Conservation (phyloP, 2,888 invertebrate genomes). For the Flexamia atlantica region DNA sequence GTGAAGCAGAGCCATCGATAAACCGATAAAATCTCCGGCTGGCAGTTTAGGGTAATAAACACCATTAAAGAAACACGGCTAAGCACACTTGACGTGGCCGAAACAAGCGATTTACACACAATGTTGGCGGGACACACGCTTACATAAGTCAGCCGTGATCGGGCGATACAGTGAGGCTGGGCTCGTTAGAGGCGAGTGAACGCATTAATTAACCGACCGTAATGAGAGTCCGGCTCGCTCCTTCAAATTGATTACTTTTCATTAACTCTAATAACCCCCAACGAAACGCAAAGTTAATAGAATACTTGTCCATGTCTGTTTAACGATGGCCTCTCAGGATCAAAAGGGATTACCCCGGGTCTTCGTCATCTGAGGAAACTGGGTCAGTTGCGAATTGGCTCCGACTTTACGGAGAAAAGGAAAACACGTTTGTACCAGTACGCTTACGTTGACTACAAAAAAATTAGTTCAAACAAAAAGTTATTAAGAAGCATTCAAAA, state of each 20-base stretch:
- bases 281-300: constrained; percentile 37
- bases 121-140: constrained; percentile 25
- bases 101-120: constrained; percentile 56
- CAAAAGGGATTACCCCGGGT: not conserved
- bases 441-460: too few species aligned
- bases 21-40: not conserved
- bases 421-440: too few species aligned
- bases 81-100: constrained; percentile 42
- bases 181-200: constrained; percentile 15
- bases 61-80: constrained; percentile 46
- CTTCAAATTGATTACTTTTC: constrained; percentile 54
- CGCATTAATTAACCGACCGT: constrained; percentile 28
- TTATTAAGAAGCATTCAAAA: too few species aligned
- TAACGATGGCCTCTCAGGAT: not conserved
- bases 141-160: constrained; percentile 50
- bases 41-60: constrained; percentile 46
- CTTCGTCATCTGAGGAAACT: too few species aligned
- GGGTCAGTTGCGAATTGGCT: too few species aligned
- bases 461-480: too few species aligned
- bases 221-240: constrained; percentile 34
- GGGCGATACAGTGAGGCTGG: not conserved
- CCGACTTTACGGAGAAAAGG: too few species aligned
- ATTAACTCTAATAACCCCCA: constrained; percentile 44
- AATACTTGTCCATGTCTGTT: constrained; percentile 40
- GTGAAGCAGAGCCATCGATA: not conserved